phyloP scores from a whole-genome alignment of 2,888 invertebrate species.

The Cetonia aurata region DNA sequence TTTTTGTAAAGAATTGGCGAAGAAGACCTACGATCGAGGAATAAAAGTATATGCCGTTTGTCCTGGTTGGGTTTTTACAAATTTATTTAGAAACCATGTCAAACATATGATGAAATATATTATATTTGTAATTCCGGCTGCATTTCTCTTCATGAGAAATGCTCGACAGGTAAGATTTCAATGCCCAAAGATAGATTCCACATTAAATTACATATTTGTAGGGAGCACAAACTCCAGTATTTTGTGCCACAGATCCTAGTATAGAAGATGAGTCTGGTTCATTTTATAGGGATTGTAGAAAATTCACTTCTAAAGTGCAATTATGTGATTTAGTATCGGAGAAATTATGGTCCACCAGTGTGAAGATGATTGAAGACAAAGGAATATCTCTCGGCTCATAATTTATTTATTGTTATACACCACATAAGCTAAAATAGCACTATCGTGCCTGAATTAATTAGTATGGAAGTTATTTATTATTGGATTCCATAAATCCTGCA shows the following conservation, averaged over 20 bases:
- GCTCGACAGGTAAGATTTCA: constrained; percentile 74
- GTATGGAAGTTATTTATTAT: constrained; percentile 10
- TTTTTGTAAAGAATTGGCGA: constrained; percentile 76
- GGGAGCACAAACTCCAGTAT: constrained; percentile 85
- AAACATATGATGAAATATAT: constrained; percentile 78
- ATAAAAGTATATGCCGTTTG: constrained; percentile 78
- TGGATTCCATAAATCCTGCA: constrained; percentile 3
- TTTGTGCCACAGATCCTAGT: constrained; percentile 77
- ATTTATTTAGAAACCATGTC: constrained; percentile 76
- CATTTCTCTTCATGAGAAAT: constrained; percentile 78
- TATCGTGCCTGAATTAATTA: constrained; percentile 2
- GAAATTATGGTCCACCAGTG: constrained; percentile 75
- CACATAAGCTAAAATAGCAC: constrained; percentile 14
- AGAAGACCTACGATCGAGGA: constrained; percentile 69
- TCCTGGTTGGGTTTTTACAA: constrained; percentile 86
- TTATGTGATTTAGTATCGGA: constrained; percentile 74
- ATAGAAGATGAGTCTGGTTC: constrained; percentile 76
- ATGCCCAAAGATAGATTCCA: not conserved
- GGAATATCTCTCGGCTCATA: constrained; percentile 23
- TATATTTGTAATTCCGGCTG: constrained; percentile 77
- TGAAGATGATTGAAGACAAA: constrained; percentile 54
- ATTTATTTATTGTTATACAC: constrained; percentile 1
- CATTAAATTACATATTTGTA: constrained; percentile 62
- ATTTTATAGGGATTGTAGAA: constrained; percentile 81
- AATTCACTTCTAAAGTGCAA: constrained; percentile 72